phyloP scores from a whole-genome alignment of 2,113 vertebrate species.

The Gobio gobio region DNA sequence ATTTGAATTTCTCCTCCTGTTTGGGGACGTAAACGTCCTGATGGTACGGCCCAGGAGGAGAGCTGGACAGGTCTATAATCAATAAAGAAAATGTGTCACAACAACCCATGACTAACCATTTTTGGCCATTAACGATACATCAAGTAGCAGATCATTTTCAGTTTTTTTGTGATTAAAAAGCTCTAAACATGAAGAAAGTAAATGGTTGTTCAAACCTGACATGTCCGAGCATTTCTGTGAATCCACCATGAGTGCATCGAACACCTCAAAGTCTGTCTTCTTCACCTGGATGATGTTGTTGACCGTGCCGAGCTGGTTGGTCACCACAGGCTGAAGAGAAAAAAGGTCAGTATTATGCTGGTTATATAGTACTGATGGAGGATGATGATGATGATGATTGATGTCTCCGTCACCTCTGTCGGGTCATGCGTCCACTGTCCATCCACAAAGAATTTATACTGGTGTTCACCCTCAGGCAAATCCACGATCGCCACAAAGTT shows the following conservation, averaged over 20 bases:
- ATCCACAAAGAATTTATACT: constrained; percentile 98
- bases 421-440: constrained; percentile 98
- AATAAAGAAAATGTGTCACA: background rate
- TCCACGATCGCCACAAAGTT: constrained; percentile 97
- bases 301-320: constrained; percentile 92
- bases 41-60: constrained; percentile 95
- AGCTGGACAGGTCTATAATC: constrained; percentile 90
- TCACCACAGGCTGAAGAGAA: constrained; percentile 84
- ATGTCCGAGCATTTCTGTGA: constrained; percentile 95
- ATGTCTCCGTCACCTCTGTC: constrained; percentile 81
- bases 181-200: background rate
- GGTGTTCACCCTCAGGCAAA: constrained; percentile 96
- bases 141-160: background rate
- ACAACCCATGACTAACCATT: background rate
- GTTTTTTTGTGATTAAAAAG: background rate
- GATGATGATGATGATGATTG: background rate
- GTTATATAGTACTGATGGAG: background rate
- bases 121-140: background rate
- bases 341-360: background rate
- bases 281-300: constrained; percentile 98
- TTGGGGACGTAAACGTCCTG: constrained; percentile 92
- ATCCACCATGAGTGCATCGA: constrained; percentile 98
- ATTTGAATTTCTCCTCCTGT: constrained; percentile 93
- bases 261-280: constrained; percentile 99
- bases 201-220: constrained; percentile 79